phyloP scores from a whole-genome alignment of 1,140 invertebrate genomes.

The Heliconius nattereri region DNA sequence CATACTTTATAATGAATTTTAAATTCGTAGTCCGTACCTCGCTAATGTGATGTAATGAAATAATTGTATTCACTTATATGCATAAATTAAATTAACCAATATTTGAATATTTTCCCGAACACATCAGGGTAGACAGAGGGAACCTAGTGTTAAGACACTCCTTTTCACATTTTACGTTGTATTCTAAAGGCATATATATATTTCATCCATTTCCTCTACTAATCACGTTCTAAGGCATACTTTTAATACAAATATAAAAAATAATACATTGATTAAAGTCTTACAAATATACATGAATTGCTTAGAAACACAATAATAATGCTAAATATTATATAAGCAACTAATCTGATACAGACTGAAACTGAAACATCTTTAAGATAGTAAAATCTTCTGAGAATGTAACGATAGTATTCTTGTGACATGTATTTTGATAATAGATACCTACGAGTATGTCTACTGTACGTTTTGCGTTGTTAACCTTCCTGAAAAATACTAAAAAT shows the following conservation, averaged over 20 bases:
- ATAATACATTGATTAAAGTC: background rate
- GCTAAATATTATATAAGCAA: background rate
- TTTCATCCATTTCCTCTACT: too few relatives aligned
- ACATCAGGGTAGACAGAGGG: background rate
- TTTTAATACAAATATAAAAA: too few relatives aligned
- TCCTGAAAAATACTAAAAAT: background rate
- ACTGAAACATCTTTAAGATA: background rate
- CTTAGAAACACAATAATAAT: background rate
- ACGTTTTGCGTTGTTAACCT: background rate
- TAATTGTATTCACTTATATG: background rate
- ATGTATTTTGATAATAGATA: background rate
- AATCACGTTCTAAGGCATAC: too few relatives aligned
- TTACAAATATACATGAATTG: background rate
- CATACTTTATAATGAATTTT: background rate
- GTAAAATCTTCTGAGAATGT: background rate
- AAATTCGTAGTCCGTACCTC: background rate
- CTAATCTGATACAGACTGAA: conserved; percentile 6
- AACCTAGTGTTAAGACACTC: background rate
- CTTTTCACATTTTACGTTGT: too few relatives aligned
- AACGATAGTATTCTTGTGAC: background rate
- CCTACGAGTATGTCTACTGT: background rate
- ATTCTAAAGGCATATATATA: too few relatives aligned
- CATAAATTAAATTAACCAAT: background rate
- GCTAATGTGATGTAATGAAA: background rate
- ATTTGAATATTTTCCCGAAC: background rate